Conservation (phyloP, 2,113 vertebrate species). For the Macrotis lagotis region DNA sequence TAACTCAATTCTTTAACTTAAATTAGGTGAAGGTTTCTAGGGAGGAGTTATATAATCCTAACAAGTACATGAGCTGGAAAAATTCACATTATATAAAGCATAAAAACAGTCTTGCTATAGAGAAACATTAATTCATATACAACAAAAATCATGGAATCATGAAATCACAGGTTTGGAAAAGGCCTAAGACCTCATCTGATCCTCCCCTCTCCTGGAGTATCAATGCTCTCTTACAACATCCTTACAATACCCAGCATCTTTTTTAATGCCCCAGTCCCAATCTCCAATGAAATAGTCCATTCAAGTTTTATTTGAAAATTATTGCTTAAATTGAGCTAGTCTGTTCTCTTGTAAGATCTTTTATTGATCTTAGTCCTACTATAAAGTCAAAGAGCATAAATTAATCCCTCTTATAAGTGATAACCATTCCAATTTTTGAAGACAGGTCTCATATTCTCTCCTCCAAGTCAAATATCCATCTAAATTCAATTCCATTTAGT, state of each 20-base stretch:
- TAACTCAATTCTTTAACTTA: not conserved
- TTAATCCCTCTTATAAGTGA: no score
- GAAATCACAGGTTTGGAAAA: not conserved
- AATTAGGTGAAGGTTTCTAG: not conserved
- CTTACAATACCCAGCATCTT: not conserved
- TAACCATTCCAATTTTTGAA: no score
- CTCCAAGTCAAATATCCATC: no score
- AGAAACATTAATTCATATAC: not conserved
- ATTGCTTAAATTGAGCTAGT: no score
- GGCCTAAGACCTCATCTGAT: not conserved
- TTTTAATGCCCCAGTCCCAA: not conserved
- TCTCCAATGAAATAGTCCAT: no score
- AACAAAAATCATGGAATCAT: not conserved
- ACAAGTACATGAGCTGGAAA: not conserved
- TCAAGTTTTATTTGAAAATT: no score
- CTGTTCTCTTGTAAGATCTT: no score
- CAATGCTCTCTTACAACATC: not conserved
- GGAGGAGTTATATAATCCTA: not conserved
- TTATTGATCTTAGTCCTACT: no score
- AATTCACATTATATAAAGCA: not conserved
- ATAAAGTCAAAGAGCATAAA: no score
- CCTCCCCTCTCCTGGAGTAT: not conserved
- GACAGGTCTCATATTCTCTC: no score
- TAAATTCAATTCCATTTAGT: no score
- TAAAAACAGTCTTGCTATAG: not conserved